Evolutionary conservation across 2,113 vertebrate species (phyloP).

Genomic region (Silurus asotus): DNA sequence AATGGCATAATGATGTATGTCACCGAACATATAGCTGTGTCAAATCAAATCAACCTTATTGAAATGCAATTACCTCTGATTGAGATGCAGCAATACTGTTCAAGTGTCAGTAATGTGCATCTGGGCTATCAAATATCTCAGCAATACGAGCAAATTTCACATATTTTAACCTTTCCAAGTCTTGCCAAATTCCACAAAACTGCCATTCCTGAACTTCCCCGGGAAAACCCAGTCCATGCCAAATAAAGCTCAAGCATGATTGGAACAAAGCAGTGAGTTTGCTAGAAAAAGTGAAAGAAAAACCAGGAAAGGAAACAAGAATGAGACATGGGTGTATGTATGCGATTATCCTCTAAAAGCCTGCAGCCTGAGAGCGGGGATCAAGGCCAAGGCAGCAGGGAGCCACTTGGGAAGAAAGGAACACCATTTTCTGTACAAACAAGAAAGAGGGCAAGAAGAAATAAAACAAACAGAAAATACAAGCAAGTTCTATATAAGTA

Average conservation of each 20-base stretch:
- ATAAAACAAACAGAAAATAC: background rate
- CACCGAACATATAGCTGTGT: background rate
- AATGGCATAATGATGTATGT: background rate
- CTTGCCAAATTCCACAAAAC: background rate
- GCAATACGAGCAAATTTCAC: background rate
- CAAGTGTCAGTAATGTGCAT: background rate
- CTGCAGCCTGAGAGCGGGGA: slow-evolving; percentile 28
- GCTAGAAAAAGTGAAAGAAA: background rate
- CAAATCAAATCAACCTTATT: background rate
- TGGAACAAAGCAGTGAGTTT: background rate
- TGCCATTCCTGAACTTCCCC: background rate
- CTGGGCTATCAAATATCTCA: too few relatives aligned
- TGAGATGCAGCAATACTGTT: too few relatives aligned
- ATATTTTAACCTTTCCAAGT: too few relatives aligned
- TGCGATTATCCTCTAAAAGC: slow-evolving; percentile 10
- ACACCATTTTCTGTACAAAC: slow-evolving; percentile 34
- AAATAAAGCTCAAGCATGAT: background rate
- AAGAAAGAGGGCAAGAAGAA: slow-evolving; percentile 23
- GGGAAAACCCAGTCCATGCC: background rate
- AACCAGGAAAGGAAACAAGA: slow-evolving; percentile 8
- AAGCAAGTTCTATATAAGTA: background rate
- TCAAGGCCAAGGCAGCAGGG: slow-evolving; percentile 29
- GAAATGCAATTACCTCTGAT: background rate
- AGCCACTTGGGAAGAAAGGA: slow-evolving; percentile 21
- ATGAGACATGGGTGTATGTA: background rate